Percentiles rank a stretch among this genome's conserved stretches.
Evolutionary conservation across 2,797 vertebrate genomes (phyloP).

Genomic region (Crypturellus tataupa): DNA sequence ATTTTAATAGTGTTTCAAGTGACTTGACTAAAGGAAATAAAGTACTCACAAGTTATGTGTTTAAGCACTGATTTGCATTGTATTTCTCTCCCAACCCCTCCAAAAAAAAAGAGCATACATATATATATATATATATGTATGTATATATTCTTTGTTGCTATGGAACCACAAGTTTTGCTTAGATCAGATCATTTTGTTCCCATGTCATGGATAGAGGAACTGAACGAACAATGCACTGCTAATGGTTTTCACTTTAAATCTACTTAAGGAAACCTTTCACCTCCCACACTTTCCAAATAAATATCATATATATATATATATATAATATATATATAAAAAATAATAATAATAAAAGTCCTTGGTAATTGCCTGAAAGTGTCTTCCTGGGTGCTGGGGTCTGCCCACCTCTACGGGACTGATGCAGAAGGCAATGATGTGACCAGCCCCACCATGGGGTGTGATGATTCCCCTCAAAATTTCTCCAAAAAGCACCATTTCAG

Average conservation of each 20-base stretch:
- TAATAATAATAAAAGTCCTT: not conserved
- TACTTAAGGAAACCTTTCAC: conserved; percentile 31
- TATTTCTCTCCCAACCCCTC: not conserved
- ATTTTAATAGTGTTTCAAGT: conserved; percentile 40
- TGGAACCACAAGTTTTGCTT: conserved; percentile 67
- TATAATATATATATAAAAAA: too few relatives aligned
- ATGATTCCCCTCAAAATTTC: too few relatives aligned
- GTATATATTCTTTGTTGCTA: not conserved
- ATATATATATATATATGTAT: not conserved
- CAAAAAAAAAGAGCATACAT: too few relatives aligned
- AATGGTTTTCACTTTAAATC: conserved; percentile 9
- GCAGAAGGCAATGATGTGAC: too few relatives aligned
- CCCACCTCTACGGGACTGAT: too few relatives aligned
- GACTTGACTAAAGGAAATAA: conserved; percentile 27
- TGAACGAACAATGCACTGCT: conserved; percentile 20
- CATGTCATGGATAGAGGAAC: conserved; percentile 22
- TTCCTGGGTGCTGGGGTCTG: not conserved
- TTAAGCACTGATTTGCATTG: conserved; percentile 16
- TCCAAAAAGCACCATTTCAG: too few relatives aligned
- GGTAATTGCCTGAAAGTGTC: not conserved
- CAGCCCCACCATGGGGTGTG: too few relatives aligned
- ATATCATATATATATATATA: too few relatives aligned
- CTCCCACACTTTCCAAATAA: conserved; percentile 33
- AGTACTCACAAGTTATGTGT: conserved; percentile 28
- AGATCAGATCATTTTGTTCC: conserved; percentile 58